Percentiles rank a stretch among this genome's conserved stretches.
phyloP scores from a whole-genome alignment of 1,140 invertebrate genomes.

The Galleria mellonella region DNA sequence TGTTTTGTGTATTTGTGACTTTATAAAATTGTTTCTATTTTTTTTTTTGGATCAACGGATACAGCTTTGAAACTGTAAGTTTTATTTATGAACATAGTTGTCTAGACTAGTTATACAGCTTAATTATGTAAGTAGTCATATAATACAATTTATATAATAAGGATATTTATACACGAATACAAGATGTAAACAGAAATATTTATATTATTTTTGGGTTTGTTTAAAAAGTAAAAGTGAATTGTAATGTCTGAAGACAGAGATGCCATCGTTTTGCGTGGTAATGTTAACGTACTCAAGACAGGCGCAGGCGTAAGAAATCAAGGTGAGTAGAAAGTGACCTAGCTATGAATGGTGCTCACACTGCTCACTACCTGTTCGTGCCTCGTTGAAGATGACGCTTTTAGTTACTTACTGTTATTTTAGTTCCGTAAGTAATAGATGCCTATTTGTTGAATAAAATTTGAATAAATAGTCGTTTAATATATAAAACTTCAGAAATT shows the following conservation, averaged over 20 bases:
- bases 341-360: slow-evolving; percentile 24
- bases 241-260: slow-evolving; percentile 34
- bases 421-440: too few species aligned
- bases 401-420: neutral
- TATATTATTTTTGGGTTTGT: slow-evolving; percentile 2
- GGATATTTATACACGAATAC: neutral
- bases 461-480: too few species aligned
- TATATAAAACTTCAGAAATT: too few species aligned
- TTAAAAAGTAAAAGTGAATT: slow-evolving; percentile 57
- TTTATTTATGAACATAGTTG: neutral
- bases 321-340: slow-evolving; percentile 64
- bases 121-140: slow-evolving; percentile 27
- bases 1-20: slow-evolving; percentile 36
- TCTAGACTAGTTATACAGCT: neutral
- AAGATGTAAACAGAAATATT: neutral
- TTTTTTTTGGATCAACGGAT: slow-evolving; percentile 1
- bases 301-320: slow-evolving; percentile 56
- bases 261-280: slow-evolving; percentile 41
- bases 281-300: slow-evolving; percentile 36
- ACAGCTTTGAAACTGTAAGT: slow-evolving; percentile 21
- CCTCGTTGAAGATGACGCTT: slow-evolving; percentile 7
- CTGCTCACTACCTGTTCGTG: slow-evolving; percentile 10
- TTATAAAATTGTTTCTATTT: slow-evolving; percentile 11
- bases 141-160: slow-evolving; percentile 36
- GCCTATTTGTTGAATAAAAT: too few species aligned